Conservation (phyloP, 35 echinoderm and acorn worm genomes). For the Lytechinus variegatus region DNA sequence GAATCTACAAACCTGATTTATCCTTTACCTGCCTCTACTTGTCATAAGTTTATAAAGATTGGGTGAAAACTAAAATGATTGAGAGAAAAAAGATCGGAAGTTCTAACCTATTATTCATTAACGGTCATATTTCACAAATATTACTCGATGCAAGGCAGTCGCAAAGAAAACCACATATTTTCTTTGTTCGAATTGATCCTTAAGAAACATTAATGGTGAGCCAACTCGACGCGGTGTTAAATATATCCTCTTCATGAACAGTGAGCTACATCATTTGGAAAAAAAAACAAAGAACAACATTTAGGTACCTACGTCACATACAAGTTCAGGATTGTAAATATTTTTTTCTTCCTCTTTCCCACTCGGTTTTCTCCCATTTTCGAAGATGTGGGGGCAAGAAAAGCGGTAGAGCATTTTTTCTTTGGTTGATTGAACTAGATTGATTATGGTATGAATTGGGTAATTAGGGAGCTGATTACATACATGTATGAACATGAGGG, state of each 20-base stretch:
- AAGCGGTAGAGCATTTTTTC: neutral
- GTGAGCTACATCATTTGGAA: neutral
- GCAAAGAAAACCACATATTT: too few species aligned
- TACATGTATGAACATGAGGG: slow-evolving; percentile 11
- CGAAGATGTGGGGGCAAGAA: neutral
- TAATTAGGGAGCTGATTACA: slow-evolving; percentile 19
- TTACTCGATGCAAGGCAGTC: too few species aligned
- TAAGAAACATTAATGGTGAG: too few species aligned
- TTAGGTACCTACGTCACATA: neutral
- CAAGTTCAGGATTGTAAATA: neutral
- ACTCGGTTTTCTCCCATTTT: neutral
- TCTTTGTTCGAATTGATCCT: too few species aligned
- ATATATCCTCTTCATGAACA: neutral
- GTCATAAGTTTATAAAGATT: too few species aligned
- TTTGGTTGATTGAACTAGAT: neutral
- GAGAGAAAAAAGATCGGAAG: too few species aligned
- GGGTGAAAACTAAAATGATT: too few species aligned
- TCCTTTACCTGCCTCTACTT: too few species aligned
- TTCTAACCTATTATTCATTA: too few species aligned
- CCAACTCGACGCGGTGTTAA: neutral
- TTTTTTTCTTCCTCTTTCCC: neutral
- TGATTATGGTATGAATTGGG: slow-evolving; percentile 18
- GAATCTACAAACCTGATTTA: too few species aligned
- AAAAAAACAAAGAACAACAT: neutral
- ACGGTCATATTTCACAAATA: too few species aligned